These are phyloP conservation scores for Tiliacea citrago DNA, from an alignment of 2,888 invertebrate species.

Conservation along the genomic window DNA sequence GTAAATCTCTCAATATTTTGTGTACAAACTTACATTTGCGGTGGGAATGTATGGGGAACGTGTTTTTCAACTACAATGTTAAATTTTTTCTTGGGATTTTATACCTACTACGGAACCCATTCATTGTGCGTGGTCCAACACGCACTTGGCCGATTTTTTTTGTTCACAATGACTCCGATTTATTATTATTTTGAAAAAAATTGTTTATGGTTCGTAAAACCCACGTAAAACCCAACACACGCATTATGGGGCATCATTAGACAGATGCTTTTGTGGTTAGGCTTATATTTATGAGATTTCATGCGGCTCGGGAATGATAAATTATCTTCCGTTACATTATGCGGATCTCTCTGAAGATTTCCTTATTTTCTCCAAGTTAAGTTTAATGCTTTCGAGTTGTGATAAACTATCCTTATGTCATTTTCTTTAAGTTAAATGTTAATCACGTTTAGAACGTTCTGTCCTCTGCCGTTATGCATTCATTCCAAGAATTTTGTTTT, in stretches of 20 bases:
- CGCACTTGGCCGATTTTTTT: too few species aligned
- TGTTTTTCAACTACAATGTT: too few species aligned
- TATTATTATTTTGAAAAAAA: constrained; percentile 3
- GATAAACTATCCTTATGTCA: background rate
- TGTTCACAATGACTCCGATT: background rate
- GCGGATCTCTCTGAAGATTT: constrained; percentile 29
- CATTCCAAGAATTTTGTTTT: background rate
- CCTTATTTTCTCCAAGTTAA: background rate
- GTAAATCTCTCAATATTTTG: too few species aligned
- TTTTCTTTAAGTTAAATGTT: background rate
- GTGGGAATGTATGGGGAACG: too few species aligned
- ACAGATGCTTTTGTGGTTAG: constrained; percentile 39
- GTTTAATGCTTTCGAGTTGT: constrained; percentile 1
- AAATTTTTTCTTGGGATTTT: too few species aligned
- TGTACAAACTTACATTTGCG: too few species aligned
- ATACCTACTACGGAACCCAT: too few species aligned
- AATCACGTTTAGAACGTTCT: too few species aligned
- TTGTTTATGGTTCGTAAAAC: constrained; percentile 4
- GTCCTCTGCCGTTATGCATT: background rate
- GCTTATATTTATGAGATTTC: constrained; percentile 57
- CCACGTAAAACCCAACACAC: constrained; percentile 6
- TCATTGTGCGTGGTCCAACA: too few species aligned
- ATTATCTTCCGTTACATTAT: constrained; percentile 40
- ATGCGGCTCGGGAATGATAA: constrained; percentile 53
- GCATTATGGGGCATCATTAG: constrained; percentile 28